Conservation (phyloP, 2,113 vertebrate genomes). For the Corythornis vintsioides region DNA sequence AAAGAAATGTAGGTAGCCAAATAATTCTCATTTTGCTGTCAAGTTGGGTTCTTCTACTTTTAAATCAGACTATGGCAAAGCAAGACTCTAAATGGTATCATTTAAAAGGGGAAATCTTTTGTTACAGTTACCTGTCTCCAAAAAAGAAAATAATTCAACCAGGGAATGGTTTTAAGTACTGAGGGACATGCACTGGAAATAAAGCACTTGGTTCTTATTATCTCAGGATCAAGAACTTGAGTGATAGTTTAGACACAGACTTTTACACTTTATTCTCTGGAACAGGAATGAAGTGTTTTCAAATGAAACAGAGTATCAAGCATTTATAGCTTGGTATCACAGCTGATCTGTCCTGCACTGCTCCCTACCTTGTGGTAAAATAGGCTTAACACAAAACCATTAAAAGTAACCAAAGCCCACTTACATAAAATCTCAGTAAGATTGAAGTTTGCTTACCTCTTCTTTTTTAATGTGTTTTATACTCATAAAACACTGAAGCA, state of each 20-base stretch:
- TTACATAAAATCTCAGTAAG: neutral
- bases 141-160: neutral
- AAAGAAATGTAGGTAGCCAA: neutral
- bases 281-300: neutral
- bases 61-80: neutral
- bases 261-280: neutral
- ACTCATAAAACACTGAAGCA: constrained; percentile 87
- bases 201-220: neutral
- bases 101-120: neutral
- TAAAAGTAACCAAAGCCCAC: neutral
- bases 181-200: neutral
- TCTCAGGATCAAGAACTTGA: neutral
- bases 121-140: neutral
- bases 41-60: neutral
- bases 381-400: neutral
- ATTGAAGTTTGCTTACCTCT: constrained; percentile 76
- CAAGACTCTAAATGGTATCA: neutral
- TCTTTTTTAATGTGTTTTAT: constrained; percentile 83
- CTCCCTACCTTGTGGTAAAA: neutral
- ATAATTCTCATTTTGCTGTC: neutral
- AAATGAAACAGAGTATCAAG: neutral
- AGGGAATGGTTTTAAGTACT: neutral
- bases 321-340: neutral
- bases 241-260: neutral
- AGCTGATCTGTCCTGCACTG: neutral